Evolutionary conservation across 2,113 vertebrate genomes (phyloP).

Genomic region (Verasper variegatus): DNA sequence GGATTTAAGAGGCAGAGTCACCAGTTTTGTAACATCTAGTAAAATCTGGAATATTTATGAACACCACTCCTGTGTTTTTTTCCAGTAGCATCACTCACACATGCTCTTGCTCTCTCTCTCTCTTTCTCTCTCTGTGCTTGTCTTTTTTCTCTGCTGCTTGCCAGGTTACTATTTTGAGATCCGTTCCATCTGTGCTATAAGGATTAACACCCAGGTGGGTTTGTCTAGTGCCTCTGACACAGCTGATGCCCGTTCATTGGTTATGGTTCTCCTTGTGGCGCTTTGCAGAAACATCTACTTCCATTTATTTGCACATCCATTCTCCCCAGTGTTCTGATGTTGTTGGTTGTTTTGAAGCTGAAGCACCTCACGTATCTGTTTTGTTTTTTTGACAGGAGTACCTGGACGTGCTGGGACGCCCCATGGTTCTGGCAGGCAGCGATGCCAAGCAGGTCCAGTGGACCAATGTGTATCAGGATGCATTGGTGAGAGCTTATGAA

Average conservation of each 20-base stretch:
- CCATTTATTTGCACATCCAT: slow-evolving; percentile 23
- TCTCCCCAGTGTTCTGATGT: slow-evolving; percentile 18
- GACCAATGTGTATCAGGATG: slow-evolving; percentile 99
- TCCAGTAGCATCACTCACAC: slow-evolving; percentile 31
- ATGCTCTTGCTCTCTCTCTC: slow-evolving; percentile 18
- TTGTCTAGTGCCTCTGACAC: slow-evolving; percentile 66
- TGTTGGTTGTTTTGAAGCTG: slow-evolving; percentile 18
- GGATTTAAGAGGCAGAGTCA: slow-evolving; percentile 53
- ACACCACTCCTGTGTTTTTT: slow-evolving; percentile 7
- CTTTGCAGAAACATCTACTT: slow-evolving; percentile 25
- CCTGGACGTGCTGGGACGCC: slow-evolving; percentile 95
- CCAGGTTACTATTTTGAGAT: slow-evolving; percentile 88
- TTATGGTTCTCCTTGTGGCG: slow-evolving; percentile 33
- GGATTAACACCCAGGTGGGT: slow-evolving; percentile 88
- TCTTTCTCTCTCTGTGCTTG: slow-evolving; percentile 9
- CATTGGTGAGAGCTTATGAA: slow-evolving; percentile 85
- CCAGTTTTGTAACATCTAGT: slow-evolving; percentile 44
- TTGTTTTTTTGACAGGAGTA: slow-evolving; percentile 89
- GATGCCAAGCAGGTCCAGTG: slow-evolving; percentile 98
- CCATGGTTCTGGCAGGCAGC: slow-evolving; percentile 97
- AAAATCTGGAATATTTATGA: slow-evolving; percentile 67
- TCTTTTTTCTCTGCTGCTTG: slow-evolving; percentile 32
- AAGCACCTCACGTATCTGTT: slow-evolving; percentile 6
- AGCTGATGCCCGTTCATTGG: slow-evolving; percentile 56
- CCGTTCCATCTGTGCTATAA: slow-evolving; percentile 87